These are phyloP conservation scores for Temnothorax rugatulus DNA, from an alignment of 2,888 invertebrate species.

Conservation along the genomic window DNA sequence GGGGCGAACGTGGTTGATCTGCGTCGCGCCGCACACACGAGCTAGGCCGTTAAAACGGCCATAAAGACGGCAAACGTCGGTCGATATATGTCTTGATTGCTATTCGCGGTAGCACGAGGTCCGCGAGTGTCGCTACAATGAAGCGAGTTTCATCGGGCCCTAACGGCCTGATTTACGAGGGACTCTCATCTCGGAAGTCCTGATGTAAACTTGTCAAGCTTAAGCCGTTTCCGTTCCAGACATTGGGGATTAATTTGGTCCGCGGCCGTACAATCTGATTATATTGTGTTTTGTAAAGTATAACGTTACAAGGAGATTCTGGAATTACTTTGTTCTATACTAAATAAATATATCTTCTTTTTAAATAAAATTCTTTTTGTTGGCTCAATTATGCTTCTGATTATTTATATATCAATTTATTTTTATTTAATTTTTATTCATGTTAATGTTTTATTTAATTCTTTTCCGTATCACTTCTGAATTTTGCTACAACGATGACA, in stretches of 20 bases:
- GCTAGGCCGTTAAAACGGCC: conserved; percentile 55
- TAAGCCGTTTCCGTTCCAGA: conserved; percentile 53
- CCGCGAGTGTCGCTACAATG: conserved; percentile 43
- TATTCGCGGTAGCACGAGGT: conserved; percentile 20
- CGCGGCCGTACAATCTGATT: conserved; percentile 22
- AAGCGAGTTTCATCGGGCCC: conserved; percentile 23
- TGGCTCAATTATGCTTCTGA: not conserved
- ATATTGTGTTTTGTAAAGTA: conserved; percentile 5
- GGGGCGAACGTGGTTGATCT: not conserved
- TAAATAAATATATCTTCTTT: not conserved
- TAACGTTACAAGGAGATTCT: not conserved
- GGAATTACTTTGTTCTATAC: not conserved
- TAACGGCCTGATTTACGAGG: conserved; percentile 59
- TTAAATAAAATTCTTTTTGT: not conserved
- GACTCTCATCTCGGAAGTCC: conserved; percentile 55
- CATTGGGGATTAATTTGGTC: not conserved
- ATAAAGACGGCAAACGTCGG: conserved; percentile 53
- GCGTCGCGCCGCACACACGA: conserved; percentile 8
- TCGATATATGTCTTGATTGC: conserved; percentile 63
- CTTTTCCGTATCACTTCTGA: not conserved
- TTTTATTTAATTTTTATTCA: not conserved
- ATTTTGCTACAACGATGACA: not conserved
- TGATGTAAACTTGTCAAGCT: conserved; percentile 59
- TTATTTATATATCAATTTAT: not conserved
- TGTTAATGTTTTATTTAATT: not conserved